Evolutionary conservation across 2,113 vertebrate genomes (phyloP), one percentile per base, ranked within the genome.

Genomic region (Pachyramphus minor): DNA sequence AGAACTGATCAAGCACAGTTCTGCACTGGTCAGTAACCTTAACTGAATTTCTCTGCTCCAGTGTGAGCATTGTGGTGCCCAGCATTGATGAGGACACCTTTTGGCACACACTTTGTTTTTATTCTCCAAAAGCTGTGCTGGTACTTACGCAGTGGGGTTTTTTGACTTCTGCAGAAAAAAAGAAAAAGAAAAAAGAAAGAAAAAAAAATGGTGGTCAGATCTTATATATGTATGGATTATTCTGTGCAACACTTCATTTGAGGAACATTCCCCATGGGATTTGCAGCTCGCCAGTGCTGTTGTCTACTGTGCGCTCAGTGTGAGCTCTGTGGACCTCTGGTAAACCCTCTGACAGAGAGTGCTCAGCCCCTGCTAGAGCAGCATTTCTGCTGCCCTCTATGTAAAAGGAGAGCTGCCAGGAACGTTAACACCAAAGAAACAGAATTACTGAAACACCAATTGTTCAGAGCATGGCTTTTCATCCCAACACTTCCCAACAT

Each of bases 391-490:
- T 73, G 71, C 75, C 87, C 93, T 69, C 89, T 53, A 23, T 94
- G 98, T 98, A 98, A 98, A 93, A 90, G 0, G 95, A 98, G 96
- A 98, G 80, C 96, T 90, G 37, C 83, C 93, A 76, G 82, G 82
- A 95, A 95, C 94, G 90, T 94, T 97, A 96, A 69, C 83, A 6
- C 33, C 71, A 62, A 53, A 53, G 74, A 90, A 95, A 83, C 67
- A 75, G 89, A 96, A 94, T 90, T 66, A 27, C 77, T 79, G 82
- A 75, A 95, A 95, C 84, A 79, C 58, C 71, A 42, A 79, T 90
- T 1, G 7, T 95, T 93, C 87, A 86, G 89, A 49, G 22, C 77
- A 94, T 94, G 95, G 35, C 73, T 94, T 92, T 94, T 97, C 90
- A 85, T 93, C 91, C 83, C 84, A 88, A 2, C 79, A 87, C 8